Evolutionary conservation across 2,797 vertebrate genomes (phyloP).

Genomic region (Thripadectes ignobilis): DNA sequence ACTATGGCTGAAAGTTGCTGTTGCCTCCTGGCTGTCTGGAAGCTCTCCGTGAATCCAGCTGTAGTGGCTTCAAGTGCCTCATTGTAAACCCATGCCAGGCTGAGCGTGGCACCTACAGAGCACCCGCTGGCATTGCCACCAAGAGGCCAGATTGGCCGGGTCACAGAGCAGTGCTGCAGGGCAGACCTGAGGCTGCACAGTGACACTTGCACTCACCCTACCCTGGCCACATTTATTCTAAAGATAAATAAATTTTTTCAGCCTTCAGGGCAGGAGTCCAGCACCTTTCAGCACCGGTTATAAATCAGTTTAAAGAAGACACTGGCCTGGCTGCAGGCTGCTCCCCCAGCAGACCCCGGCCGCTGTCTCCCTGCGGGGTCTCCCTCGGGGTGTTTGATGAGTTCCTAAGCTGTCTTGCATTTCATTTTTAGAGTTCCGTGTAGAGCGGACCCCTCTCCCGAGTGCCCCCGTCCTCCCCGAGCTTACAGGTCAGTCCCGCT

Average conservation of each 20-base stretch:
- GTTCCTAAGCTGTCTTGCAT: conserved; percentile 91
- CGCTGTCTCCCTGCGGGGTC: conserved; percentile 3
- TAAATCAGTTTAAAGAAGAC: conserved; percentile 10
- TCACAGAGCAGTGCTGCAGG: background rate
- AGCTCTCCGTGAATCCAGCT: background rate
- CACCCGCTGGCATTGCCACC: background rate
- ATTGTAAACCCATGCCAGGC: background rate
- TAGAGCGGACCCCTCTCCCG: conserved; percentile 99
- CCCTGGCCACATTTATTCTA: background rate
- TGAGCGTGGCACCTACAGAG: background rate
- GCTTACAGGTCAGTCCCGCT: conserved; percentile 95
- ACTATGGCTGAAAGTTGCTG: conserved; percentile 39
- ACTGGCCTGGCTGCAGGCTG: conserved; percentile 8
- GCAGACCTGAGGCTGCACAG: conserved; percentile 2
- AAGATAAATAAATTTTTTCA: conserved; percentile 7
- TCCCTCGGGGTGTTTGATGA: conserved; percentile 38
- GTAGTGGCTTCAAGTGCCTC: background rate
- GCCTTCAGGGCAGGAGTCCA: conserved; percentile 10
- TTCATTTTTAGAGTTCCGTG: conserved; percentile 99
- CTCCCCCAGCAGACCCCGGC: background rate
- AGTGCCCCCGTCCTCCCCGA: conserved; percentile 99
- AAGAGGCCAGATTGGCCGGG: background rate
- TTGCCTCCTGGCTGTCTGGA: conserved; percentile 5
- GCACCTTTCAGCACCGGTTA: conserved; percentile 61
- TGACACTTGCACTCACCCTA: background rate